phyloP scores from a whole-genome alignment of 2,888 invertebrate species.

The Lasioglossum calceatum region DNA sequence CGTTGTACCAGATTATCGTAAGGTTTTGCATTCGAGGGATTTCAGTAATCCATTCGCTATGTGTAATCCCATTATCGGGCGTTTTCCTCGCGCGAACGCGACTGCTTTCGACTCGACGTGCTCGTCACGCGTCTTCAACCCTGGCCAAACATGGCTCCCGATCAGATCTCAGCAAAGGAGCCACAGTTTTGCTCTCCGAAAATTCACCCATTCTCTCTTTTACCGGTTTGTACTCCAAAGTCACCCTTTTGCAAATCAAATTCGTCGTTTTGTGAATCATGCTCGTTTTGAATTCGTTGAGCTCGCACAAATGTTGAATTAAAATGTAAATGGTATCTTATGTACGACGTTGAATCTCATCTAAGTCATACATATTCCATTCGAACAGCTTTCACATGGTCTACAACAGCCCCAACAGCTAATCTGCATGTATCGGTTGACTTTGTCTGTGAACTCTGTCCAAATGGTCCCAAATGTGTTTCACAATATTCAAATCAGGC shows the following conservation, averaged over 20 bases:
- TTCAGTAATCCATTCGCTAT: conserved; percentile 79
- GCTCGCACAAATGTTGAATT: background rate
- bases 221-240: background rate
- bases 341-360: background rate
- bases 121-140: background rate
- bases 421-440: background rate
- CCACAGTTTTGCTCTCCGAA: background rate
- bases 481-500: background rate
- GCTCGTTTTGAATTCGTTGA: background rate
- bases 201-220: background rate
- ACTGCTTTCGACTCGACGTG: conserved; percentile 16
- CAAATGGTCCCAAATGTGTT: background rate
- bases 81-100: conserved; percentile 70
- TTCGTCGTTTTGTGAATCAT: background rate
- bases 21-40: conserved; percentile 80
- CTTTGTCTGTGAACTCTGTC: background rate
- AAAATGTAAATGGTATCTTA: background rate
- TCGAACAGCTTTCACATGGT: background rate
- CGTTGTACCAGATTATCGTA: conserved; percentile 67
- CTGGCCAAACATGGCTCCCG: background rate
- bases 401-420: background rate
- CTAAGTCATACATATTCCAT: background rate
- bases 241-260: background rate
- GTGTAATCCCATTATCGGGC: conserved; percentile 79
- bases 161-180: background rate